Evolutionary conservation across 2,113 vertebrate species (phyloP), one percentile per base, ranked within the genome.

Genomic region (Callionymus lyra): DNA sequence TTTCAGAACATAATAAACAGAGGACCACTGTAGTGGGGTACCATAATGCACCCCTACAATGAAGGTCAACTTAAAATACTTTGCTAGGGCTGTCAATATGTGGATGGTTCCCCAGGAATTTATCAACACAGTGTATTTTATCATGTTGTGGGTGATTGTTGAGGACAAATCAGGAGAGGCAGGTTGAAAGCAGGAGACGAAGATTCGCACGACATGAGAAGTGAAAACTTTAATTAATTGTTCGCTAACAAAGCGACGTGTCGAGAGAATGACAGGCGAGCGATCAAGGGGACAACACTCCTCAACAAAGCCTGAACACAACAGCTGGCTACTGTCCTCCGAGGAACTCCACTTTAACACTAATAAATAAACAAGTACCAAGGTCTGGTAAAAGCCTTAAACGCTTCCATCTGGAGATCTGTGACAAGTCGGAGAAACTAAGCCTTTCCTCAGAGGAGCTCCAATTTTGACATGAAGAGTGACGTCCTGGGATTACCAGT

Each of bases 291-390:
- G 61, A 73, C 67, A 71, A 65, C 59, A 64, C 48, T 65, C 50
- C 79, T 9, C 82, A 80, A 1, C 86, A 37, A 83, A 88, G 44
- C 85, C 57, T 81, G 0, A 88, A 88, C 34, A 72, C 85, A 65
- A 87, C 90, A 2, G 90, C 79, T 84, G 83, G 79, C 68, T 57
- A 59, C 67, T 70, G 88, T 6, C 87, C 89, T 9, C 90, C 79
- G 0, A 89, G 91, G 3, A 86, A 85, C 2, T 84, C 0, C 87
- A 85, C 69, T 77, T 74, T 68, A 77, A 60, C 56, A 51, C 63
- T 59, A 72, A 82, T 72, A 84, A 82, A 78, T 71, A 76, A 83
- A 82, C 72, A 82, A 79, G 63, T 59, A 65, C 32, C 70, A 71
- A 65, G 50, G 55, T 47, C 45, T 67, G 47, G 44, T 47, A 77